Conservation (phyloP, 2,888 invertebrate species). For the Brenthis ino region DNA sequence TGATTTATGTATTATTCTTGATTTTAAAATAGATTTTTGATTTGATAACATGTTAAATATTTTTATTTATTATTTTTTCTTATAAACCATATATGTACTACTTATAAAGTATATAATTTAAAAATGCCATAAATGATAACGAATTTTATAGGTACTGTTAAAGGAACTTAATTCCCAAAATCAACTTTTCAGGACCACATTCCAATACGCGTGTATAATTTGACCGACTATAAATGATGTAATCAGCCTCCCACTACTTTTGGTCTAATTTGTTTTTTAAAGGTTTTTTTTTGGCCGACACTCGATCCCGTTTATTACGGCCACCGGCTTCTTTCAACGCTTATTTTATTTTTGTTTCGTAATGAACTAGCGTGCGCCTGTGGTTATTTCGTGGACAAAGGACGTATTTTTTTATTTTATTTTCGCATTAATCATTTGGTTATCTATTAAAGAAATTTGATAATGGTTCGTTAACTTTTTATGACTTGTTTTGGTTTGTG, state of each 20-base stretch:
- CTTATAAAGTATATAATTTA: no score
- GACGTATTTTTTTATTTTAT: constrained; percentile 5
- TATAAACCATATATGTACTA: no score
- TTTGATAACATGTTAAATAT: no score
- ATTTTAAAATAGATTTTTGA: no score
- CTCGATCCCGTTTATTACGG: constrained; percentile 54
- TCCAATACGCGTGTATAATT: constrained; percentile 28
- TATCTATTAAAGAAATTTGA: constrained; percentile 31
- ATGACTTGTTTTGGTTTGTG: constrained; percentile 6
- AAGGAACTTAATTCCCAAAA: not conserved
- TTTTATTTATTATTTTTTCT: no score
- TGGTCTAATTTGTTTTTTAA: constrained; percentile 39
- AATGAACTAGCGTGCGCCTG: constrained; percentile 41
- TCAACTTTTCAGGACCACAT: constrained; percentile 16
- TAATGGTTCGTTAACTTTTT: constrained; percentile 30
- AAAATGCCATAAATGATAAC: not conserved
- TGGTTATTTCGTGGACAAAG: constrained; percentile 33
- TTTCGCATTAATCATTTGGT: constrained; percentile 30
- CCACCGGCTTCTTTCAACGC: constrained; percentile 45
- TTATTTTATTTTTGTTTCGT: constrained; percentile 41
- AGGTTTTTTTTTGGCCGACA: constrained; percentile 43
- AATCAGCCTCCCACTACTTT: constrained; percentile 36
- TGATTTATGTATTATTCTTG: not conserved
- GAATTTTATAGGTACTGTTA: not conserved
- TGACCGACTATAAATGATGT: constrained; percentile 32